A percentile compares a stretch with the other conserved stretches of the same genome.
phyloP scores from a whole-genome alignment of 2,797 vertebrate genomes.

The Alosa sapidissima region DNA sequence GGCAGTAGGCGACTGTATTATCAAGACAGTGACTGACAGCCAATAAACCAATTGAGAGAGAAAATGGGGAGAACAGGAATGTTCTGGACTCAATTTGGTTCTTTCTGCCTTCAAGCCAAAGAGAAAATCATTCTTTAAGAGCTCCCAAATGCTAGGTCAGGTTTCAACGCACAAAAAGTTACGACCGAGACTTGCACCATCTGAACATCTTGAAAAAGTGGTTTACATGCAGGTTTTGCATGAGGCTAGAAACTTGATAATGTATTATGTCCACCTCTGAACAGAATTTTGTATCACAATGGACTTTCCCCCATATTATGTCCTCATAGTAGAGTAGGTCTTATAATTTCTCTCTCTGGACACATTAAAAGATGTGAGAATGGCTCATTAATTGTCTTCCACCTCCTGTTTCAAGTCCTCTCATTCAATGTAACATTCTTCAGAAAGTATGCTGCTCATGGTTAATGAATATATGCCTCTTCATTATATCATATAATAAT shows the following conservation, averaged over 20 bases:
- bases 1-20: background rate
- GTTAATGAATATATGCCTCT: background rate
- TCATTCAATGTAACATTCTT: background rate
- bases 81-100: slow-evolving; percentile 22
- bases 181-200: background rate
- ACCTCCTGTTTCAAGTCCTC: background rate
- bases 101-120: slow-evolving; percentile 15
- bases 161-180: slow-evolving; percentile 16
- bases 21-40: slow-evolving; percentile 20
- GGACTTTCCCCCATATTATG: background rate
- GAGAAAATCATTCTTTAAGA: slow-evolving; percentile 14
- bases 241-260: background rate
- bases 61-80: slow-evolving; percentile 23
- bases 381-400: background rate
- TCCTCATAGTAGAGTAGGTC: background rate
- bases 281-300: background rate
- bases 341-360: background rate
- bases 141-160: slow-evolving; percentile 13
- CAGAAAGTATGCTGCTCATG: background rate
- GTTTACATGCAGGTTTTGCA: background rate
- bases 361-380: background rate
- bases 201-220: slow-evolving; percentile 14
- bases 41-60: slow-evolving; percentile 25
- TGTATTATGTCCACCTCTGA: background rate
- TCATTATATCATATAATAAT: background rate